Evolutionary conservation across 2,113 vertebrate species (phyloP), one percentile per base, ranked within the genome.

Genomic region (Fukomys damarensis): DNA sequence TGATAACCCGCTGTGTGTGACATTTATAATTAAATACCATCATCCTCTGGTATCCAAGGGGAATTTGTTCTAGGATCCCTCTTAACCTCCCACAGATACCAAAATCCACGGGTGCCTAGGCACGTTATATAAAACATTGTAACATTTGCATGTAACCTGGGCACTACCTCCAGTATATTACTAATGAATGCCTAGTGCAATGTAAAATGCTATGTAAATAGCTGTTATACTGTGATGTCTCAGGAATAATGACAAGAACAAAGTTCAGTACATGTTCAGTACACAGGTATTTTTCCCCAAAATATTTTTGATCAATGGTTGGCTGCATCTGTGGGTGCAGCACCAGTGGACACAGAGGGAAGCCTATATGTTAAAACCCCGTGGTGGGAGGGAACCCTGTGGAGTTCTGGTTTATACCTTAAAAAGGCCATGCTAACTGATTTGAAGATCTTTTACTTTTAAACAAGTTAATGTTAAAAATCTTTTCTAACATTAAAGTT

Each of bases 401-500:
- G 5, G n/a, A 46, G 17, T 24, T 63, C 66, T 93, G 54, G 43
- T 59, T 81, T 91, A 87, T 92, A 87, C 63, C 58, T 95, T 93
- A 72, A 20, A 26, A 20, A 41, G 35, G 32, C 0, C 22, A 66
- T 92, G 92, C 49, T 82, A 94, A 94, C 65, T 58, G 26, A 85
- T 70, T 66, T 95, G 32, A 95, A 84, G 61, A 32, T 32, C 87
- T 93, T 91, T 91, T 20, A 56, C 30, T 86, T 96, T 95, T 89
- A 89, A 93, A 88, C n/a, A 89, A 92, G 52, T 89, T 87, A 84
- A 76, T 74, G 17, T 93, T 79, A 59, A 91, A 93, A 87, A 58
- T 49, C 28, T 43, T 46, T 92, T 86, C 72, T 87, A 80, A n/a
- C 49, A 76, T 70, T 52, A 94, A 81, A 77, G 2, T 30, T 88